Conservation (phyloP, 1,140 invertebrate genomes). For the Diorhabda elongata region DNA sequence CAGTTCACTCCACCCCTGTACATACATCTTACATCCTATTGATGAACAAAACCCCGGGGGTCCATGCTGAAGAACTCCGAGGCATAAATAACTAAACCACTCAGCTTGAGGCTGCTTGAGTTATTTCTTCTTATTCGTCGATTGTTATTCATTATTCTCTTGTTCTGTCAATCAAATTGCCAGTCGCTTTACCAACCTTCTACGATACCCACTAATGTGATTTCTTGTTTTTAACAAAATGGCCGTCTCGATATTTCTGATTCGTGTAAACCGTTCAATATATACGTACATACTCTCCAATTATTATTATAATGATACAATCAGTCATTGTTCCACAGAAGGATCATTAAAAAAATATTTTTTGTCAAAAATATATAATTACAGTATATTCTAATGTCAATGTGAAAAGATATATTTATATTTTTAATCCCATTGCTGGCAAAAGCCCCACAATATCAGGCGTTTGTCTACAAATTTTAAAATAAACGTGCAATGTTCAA, state of each 20-base stretch:
- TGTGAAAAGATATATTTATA: no score
- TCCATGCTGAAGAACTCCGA: neutral
- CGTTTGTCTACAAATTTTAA: no score
- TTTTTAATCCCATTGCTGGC: no score
- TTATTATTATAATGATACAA: no score
- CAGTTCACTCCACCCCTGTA: neutral
- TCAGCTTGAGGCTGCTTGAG: conserved; percentile 1
- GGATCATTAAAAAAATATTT: no score
- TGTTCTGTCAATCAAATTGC: neutral
- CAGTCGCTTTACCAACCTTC: neutral
- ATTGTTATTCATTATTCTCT: conserved; percentile 1
- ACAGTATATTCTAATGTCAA: no score
- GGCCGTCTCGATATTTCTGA: neutral
- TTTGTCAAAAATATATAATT: no score
- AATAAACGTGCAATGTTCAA: no score
- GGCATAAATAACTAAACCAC: conserved; percentile 2
- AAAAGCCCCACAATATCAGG: no score
- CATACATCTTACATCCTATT: neutral
- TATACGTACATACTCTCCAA: no score
- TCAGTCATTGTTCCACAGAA: no score
- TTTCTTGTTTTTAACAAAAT: neutral
- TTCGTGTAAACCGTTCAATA: neutral
- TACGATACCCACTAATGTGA: neutral
- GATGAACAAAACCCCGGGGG: conserved; percentile 1
- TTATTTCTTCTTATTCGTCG: conserved; percentile 2